A percentile compares a stretch with the other conserved stretches of the same genome.
Conservation (phyloP, 2,888 invertebrate species). For the Caenorhabditis virilis region DNA sequence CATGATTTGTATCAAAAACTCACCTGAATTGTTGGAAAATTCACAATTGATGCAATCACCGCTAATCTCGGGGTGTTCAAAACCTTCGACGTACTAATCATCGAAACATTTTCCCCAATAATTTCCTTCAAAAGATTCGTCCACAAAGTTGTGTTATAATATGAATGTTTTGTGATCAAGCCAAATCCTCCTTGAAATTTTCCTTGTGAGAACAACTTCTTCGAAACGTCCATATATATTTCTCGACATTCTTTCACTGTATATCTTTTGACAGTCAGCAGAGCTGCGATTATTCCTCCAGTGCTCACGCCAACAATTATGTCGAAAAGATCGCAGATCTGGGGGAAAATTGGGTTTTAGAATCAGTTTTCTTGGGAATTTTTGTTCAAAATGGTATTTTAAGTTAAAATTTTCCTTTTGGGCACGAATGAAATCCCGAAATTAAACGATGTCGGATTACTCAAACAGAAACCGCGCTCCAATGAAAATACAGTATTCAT, state of each 20-base stretch:
- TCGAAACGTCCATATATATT: constrained; percentile 62
- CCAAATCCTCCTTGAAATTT: constrained; percentile 51
- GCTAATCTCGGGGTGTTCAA: constrained; percentile 74
- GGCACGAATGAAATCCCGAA: no score
- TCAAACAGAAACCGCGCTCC: no score
- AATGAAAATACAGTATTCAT: no score
- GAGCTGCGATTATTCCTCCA: constrained; percentile 80
- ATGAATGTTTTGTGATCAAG: constrained; percentile 77
- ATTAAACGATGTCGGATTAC: no score
- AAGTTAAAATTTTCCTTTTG: no score
- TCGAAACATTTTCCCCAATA: constrained; percentile 56
- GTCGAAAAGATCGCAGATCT: constrained; percentile 82
- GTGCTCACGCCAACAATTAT: constrained; percentile 75
- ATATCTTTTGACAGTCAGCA: constrained; percentile 76
- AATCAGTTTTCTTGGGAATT: no score
- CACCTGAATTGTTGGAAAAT: constrained; percentile 75
- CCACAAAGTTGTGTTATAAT: constrained; percentile 85
- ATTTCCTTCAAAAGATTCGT: constrained; percentile 77
- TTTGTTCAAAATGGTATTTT: no score
- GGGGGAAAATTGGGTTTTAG: constrained; percentile 3
- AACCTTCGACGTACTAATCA: constrained; percentile 54
- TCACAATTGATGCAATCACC: constrained; percentile 81
- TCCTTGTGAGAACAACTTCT: constrained; percentile 68
- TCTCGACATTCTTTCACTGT: constrained; percentile 75
- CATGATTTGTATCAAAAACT: not conserved